phyloP scores from a whole-genome alignment of 2,888 invertebrate species.

The Drosophila histrio region DNA sequence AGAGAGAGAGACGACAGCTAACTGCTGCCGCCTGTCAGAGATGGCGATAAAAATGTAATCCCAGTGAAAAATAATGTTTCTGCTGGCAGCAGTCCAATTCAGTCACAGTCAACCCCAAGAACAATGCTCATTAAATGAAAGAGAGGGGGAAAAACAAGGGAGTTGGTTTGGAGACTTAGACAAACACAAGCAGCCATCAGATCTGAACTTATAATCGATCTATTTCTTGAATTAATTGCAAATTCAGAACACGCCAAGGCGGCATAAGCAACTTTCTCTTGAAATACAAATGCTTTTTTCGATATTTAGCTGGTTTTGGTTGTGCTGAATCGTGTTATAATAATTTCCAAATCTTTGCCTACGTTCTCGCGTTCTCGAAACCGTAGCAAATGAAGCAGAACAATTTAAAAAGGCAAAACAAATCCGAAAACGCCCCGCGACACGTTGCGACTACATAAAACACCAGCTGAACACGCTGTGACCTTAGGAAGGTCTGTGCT shows the following conservation, averaged over 20 bases:
- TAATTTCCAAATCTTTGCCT: constrained; percentile 2
- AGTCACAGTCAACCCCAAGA: constrained; percentile 58
- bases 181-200: background rate
- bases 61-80: constrained; percentile 77
- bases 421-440: constrained; percentile 59
- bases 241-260: constrained; percentile 1
- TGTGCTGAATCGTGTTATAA: constrained; percentile 6
- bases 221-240: background rate
- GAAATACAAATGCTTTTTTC: background rate
- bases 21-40: constrained; percentile 80
- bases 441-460: constrained; percentile 72
- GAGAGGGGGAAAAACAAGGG: background rate
- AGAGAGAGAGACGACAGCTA: constrained; percentile 56
- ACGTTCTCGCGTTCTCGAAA: background rate
- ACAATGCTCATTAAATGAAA: constrained; percentile 55
- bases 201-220: constrained; percentile 8
- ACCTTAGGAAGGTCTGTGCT: constrained; percentile 30
- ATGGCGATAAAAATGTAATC: constrained; percentile 82
- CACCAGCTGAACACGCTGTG: constrained; percentile 68
- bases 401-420: constrained; percentile 82
- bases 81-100: constrained; percentile 72
- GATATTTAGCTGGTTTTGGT: background rate
- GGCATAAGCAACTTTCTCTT: background rate
- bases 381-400: constrained; percentile 83
- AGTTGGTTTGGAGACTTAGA: background rate